A percentile compares a stretch with the other conserved stretches of the same genome.
Evolutionary conservation across 2,113 vertebrate species (phyloP).

Genomic region (Varanus salvator): DNA sequence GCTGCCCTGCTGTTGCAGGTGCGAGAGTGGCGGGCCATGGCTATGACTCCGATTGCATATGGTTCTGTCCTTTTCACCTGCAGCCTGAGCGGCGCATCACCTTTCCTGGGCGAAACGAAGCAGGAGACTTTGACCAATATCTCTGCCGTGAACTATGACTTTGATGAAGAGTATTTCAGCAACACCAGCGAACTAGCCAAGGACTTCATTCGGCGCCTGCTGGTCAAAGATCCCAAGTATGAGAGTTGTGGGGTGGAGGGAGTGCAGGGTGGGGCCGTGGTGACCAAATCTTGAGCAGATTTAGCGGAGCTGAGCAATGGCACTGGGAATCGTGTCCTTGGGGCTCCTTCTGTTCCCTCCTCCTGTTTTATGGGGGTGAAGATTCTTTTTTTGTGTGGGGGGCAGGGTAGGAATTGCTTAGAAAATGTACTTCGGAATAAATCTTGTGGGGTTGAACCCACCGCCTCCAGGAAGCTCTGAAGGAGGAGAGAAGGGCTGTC

Average conservation of each 20-base stretch:
- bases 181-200: conserved; percentile 97
- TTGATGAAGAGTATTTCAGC: conserved; percentile 96
- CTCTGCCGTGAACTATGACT: conserved; percentile 95
- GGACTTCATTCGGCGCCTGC: conserved; percentile 95
- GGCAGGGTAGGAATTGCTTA: neutral
- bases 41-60: no score
- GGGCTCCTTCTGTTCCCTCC: no score
- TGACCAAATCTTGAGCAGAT: neutral
- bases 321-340: no score
- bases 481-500: no score
- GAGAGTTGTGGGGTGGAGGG: neutral
- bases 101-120: conserved; percentile 95
- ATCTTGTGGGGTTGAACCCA: no score
- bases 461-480: no score
- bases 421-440: neutral
- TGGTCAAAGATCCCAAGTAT: conserved; percentile 97
- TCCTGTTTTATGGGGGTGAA: neutral
- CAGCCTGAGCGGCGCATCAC: conserved; percentile 93
- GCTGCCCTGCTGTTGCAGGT: neutral
- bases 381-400: neutral
- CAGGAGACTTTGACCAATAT: conserved; percentile 98
- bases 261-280: neutral
- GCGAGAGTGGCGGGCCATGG: neutral
- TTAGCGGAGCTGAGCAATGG: no score
- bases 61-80: fast-evolving